phyloP scores from a whole-genome alignment of 2,797 vertebrate species.

The Limnodromus scolopaceus region DNA sequence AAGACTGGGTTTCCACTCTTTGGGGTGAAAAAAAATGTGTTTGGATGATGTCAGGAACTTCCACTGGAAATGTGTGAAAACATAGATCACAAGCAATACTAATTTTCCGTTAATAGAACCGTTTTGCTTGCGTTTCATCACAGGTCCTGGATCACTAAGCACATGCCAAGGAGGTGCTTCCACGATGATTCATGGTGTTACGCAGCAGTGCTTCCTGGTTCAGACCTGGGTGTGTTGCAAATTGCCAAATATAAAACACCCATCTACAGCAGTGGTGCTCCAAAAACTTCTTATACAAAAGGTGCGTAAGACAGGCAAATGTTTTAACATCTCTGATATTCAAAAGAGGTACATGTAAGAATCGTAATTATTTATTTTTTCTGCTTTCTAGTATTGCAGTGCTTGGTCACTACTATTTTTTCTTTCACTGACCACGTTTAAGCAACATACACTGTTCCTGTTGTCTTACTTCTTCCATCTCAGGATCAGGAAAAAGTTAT shows the following conservation, averaged over 20 bases:
- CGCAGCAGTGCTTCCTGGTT: background rate
- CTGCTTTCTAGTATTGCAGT: background rate
- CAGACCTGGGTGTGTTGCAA: background rate
- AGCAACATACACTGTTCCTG: background rate
- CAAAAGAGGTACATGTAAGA: background rate
- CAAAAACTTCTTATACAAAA: background rate
- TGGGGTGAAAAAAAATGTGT: background rate
- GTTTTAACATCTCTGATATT: fast-evolving
- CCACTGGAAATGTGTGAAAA: background rate
- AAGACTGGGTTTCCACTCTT: background rate
- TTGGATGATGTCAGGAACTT: background rate
- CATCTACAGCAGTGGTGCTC: background rate
- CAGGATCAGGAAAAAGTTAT: background rate
- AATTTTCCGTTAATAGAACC: background rate
- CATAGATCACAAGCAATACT: background rate
- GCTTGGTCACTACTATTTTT: background rate
- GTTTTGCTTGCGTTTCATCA: background rate
- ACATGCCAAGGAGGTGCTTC: fast-evolving
- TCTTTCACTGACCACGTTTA: background rate
- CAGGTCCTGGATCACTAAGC: fast-evolving
- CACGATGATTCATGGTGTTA: fast-evolving
- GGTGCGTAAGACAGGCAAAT: background rate
- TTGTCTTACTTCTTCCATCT: background rate
- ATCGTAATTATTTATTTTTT: background rate
- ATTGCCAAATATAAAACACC: background rate